Evolutionary conservation across 2,113 vertebrate genomes (phyloP), one percentile per base, ranked within the genome.

Genomic region (Eptesicus fuscus): DNA sequence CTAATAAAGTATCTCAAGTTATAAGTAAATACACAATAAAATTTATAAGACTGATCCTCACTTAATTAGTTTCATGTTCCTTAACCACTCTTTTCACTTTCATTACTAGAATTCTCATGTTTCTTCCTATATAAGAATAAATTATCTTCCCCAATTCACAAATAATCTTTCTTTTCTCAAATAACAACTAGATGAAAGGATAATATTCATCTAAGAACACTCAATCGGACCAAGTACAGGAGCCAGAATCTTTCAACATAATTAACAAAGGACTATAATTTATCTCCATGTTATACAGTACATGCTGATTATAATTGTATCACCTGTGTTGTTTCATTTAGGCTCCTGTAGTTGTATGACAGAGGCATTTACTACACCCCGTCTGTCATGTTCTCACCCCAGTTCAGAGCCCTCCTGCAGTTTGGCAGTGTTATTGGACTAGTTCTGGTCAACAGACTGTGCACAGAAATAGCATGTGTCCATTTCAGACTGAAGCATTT

Each of bases 81-180:
- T 88, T 65, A 84, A 88, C 44, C 13, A 70, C 22, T 89, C 49
- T 25, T 11, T 88, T 28, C 17, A 70, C 13, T 51, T 95, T 3
- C 4, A 56, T 49, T 90, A 74, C 42, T 56, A 71, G 35, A 84
- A 63, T 56, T 16, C 20, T 63, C 42, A 9, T 35, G 35, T 84
- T 32, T 14, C 17, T 35, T 59, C 28, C 3, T 53, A 23, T 11
- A 63, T 37, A 73, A 51, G 42, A 92, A 82, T 16, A 78, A 78
- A 73, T 74, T 85, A 47, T 65, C 78, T 93, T 87, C n/a, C 30
- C 20, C 78, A 83, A 78, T 93, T 69, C n/a, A 71, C 51, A 93
- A 74, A 73, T 73, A 49, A 90, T 49, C 32, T 90, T 82, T 56
- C 56, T 20, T 76, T 25, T 82, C 37, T 93, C 70, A 95, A 83